phyloP scores from a whole-genome alignment of 2,888 invertebrate species.

The Salticus scenicus region DNA sequence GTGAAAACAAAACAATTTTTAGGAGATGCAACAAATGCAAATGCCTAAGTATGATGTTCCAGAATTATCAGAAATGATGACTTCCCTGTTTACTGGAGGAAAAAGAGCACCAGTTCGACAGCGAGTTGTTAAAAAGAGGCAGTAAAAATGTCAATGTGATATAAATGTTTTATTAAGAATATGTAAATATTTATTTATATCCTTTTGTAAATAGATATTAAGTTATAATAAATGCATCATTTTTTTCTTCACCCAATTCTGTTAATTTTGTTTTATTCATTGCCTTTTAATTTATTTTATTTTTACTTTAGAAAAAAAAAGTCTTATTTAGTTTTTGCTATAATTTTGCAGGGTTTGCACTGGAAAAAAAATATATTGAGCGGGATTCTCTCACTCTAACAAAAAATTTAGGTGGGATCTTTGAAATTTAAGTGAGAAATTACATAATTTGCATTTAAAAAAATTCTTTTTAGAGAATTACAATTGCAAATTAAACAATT shows the following conservation, averaged over 20 bases:
- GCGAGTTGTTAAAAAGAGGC: slow-evolving; percentile 58
- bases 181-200: slow-evolving; percentile 29
- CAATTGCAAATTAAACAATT: no score
- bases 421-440: no score
- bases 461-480: no score
- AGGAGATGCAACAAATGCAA: slow-evolving; percentile 88
- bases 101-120: slow-evolving; percentile 44
- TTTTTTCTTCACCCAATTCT: not conserved
- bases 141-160: slow-evolving; percentile 45
- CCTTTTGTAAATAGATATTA: slow-evolving; percentile 10
- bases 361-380: no score
- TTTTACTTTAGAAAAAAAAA: no score
- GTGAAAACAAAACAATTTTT: slow-evolving; percentile 47
- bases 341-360: no score
- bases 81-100: slow-evolving; percentile 76
- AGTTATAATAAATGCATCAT: not conserved
- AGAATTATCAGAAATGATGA: slow-evolving; percentile 96
- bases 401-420: no score
- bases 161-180: slow-evolving; percentile 10
- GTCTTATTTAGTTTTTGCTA: no score
- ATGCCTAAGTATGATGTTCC: slow-evolving; percentile 89
- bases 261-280: no score
- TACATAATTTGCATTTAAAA: no score
- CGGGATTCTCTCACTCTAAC: no score
- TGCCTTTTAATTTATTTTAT: no score